Evolutionary conservation across 2,113 vertebrate species (phyloP).

Genomic region (Hipposideros armiger): DNA sequence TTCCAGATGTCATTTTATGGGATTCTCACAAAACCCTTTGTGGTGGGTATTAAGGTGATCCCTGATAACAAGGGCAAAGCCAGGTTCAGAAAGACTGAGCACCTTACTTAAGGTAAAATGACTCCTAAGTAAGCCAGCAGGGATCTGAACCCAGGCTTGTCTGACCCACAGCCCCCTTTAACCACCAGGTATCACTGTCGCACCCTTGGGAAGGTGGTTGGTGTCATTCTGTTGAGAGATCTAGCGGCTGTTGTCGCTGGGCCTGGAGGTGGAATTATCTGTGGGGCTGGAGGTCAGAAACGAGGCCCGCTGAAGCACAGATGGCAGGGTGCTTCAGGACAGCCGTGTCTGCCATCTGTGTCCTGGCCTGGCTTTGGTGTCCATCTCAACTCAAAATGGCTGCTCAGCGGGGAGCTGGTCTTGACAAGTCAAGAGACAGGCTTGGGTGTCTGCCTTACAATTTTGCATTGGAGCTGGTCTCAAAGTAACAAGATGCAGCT

Average conservation of each 20-base stretch:
- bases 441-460: neutral
- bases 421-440: neutral
- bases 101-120: neutral
- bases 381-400: neutral
- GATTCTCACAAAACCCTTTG: neutral
- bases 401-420: constrained; percentile 36
- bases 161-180: neutral
- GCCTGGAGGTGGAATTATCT: neutral
- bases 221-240: neutral
- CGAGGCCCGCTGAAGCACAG: neutral
- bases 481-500: constrained; percentile 8
- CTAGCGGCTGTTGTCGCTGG: neutral
- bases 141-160: neutral
- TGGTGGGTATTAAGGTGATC: neutral
- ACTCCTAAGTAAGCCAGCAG: neutral
- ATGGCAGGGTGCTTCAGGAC: neutral
- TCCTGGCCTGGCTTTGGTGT: neutral
- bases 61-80: neutral
- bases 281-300: neutral
- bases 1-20: neutral
- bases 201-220: neutral
- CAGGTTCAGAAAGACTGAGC: neutral
- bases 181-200: neutral
- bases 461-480: neutral
- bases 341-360: neutral